These are phyloP conservation scores for Leptonema lineaticorne DNA, from an alignment of 1,140 invertebrate genomes.

Conservation along the genomic window DNA sequence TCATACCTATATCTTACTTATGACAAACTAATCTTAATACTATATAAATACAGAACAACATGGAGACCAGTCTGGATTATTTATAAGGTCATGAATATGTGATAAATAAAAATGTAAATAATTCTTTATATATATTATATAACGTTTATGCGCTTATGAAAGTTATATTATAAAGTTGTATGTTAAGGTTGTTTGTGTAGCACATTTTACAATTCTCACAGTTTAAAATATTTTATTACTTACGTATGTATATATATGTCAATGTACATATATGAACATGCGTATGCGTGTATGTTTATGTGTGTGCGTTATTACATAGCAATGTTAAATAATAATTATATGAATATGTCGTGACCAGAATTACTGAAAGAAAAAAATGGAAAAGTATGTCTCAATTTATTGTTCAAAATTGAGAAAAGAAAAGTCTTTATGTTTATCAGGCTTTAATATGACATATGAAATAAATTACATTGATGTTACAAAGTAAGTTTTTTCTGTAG, in stretches of 20 bases:
- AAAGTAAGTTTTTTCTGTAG: no score
- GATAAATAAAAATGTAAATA: conserved; percentile 41
- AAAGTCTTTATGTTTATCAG: neutral
- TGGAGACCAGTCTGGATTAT: conserved; percentile 13
- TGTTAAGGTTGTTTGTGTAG: conserved; percentile 11
- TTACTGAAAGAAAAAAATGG: no score
- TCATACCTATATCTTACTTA: no score
- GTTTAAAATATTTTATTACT: neutral
- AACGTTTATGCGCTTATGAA: conserved; percentile 34
- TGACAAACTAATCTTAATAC: no score
- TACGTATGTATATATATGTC: neutral
- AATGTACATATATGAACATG: neutral
- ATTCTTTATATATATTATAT: conserved; percentile 28
- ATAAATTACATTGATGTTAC: neutral
- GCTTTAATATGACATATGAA: neutral
- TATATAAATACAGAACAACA: conserved; percentile 24
- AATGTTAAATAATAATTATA: no score
- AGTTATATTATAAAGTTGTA: conserved; percentile 31
- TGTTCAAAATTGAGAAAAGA: no score
- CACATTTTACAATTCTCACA: conserved; percentile 34
- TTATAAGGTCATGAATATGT: conserved; percentile 31
- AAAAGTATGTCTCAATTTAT: no score
- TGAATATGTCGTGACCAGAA: no score
- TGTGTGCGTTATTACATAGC: no score
- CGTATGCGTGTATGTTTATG: conserved; percentile 19